These are phyloP conservation scores for Australoheros scitulus DNA, from an alignment of 2,113 vertebrate species.

Conservation along the genomic window DNA sequence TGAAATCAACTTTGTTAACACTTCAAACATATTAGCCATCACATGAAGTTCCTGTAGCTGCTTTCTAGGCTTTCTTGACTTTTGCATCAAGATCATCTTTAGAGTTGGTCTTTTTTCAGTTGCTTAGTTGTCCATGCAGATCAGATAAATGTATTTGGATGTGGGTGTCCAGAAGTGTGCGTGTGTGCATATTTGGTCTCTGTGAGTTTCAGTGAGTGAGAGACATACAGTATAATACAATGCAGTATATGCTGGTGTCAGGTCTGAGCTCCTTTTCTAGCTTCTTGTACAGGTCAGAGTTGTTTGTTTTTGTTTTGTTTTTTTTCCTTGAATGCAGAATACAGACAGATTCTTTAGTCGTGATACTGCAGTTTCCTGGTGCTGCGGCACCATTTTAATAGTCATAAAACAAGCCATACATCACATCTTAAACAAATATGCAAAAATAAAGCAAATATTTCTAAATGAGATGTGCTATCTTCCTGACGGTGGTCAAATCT, in stretches of 20 bases:
- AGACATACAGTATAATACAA: not conserved
- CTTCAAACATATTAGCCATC: conserved; percentile 16
- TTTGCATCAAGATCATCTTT: conserved; percentile 9
- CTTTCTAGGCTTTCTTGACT: conserved; percentile 17
- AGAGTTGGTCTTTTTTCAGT: not conserved
- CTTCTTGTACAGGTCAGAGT: conserved; percentile 46
- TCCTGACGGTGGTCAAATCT: not conserved
- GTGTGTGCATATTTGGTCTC: conserved; percentile 9
- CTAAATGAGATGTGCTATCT: conserved; percentile 31
- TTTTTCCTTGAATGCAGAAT: conserved; percentile 26
- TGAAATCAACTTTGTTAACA: conserved; percentile 58
- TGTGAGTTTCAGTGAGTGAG: conserved; percentile 20
- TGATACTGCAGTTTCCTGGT: conserved; percentile 27
- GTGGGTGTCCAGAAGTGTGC: conserved; percentile 10
- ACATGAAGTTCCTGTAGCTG: not conserved
- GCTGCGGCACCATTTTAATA: conserved; percentile 45
- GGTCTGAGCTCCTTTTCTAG: conserved; percentile 32
- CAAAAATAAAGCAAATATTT: conserved; percentile 74
- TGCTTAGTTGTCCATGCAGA: conserved; percentile 43
- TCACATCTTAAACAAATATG: conserved; percentile 70
- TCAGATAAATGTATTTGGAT: conserved; percentile 46
- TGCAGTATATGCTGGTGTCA: conserved; percentile 47
- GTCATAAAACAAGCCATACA: conserved; percentile 73
- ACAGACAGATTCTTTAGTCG: conserved; percentile 31
- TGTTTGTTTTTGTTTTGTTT: conserved; percentile 44